Evolutionary conservation across 1,140 invertebrate genomes (phyloP), one percentile per base, ranked within the genome.

Genomic region (Artemia franciscana): DNA sequence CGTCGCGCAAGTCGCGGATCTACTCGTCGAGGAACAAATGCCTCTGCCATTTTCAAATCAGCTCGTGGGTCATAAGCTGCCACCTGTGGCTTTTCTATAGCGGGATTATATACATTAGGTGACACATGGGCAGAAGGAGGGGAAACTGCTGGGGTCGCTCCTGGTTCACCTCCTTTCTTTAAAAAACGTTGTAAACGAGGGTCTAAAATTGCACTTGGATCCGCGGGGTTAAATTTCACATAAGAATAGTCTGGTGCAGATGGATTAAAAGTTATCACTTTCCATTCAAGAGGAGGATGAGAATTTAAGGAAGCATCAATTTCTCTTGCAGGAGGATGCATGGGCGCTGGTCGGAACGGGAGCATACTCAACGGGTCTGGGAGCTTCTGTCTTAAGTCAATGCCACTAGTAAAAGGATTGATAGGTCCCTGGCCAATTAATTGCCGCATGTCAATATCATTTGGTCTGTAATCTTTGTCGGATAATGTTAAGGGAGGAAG

Each of bases 291-390:
- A 1, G 82, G 83, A 0, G 80, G 79, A 73, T 89, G 86, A 59
- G 82, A 83, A 26, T 79, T 80, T 26, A 86, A 77, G 9, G 84
- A 86, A 5, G 84, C 86, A 69, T 88, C 83, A 61, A 91, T 88
- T 75, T 90, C 86, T 1, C 80, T 85, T 26, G 86, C 86, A 2
- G 86, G 84, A 18, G 83, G 78, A 66, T 86, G 86, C 63, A 85
- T 80, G 15, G 82, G 82, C 51, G 81, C 65, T 1, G 84, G 80
- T 70, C 87, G 84, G 66, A 88, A 86, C 1, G 84, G 84, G 63
- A 85, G 69, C 28, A 77, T 76, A 26, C 65, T 60, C 15, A 85
- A 75, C 59, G 86, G 75, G 71, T 87, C 84, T 15, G 77, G 77
- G 63, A 85, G 69, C 26, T 78, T 75, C 24, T 66, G 64, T n/a